Base-by-base conservation (phyloP, 2,888 invertebrate genomes). In the Lasioglossum figueresi region DNA sequence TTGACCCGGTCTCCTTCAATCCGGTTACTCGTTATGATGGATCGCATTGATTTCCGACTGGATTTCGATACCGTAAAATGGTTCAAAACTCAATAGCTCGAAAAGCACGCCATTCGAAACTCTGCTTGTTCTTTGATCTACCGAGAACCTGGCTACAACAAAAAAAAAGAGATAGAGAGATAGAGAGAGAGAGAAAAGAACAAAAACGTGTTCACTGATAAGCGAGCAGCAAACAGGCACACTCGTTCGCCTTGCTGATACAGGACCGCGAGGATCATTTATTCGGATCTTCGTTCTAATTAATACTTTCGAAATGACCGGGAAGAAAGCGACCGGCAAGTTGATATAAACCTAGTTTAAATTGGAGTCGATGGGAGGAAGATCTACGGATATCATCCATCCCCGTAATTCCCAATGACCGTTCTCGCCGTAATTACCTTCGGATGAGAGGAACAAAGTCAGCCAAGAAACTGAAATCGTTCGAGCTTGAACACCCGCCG, bases 371-470 rank as follows among this genome's bases (percentile, higher is more conserved):
- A 23, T 43, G 37, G n/a, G 16, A 27, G 75, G 56, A 72, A 79
- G 72, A 75, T 83, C 63, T 16, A 6, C n/a, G 34, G 70, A 66
- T 76, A 43, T 23, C 23, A 52, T 71, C 79, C 59, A 63, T 76
- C 3, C 66, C 72, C 1, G 27, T 79, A 71, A 83, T 83, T 79
- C 59, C 34, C 59, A 56, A 52, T 66, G 83, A 79, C 56, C 31
- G 75, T 76, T 83, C 83, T 72, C 72, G 31, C 37, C 56, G 56
- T 84, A 83, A 84, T 84, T 84, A 79, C 72, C 83, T 79, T 83
- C 79, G 52, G 72, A 79, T 66, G 56, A 68, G 73, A 76, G 37
- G 78, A 79, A 79, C 83, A 56, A 10, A 75, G 14, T 31, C 40
- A 27, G 43, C 52, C 45, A 48, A 27, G 45, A 40, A 71, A 37